Percentiles rank a stretch among this genome's conserved stretches.
These are phyloP conservation scores for Crocidura indochinensis DNA, from an alignment of 2,797 vertebrate genomes.

Conservation along the genomic window DNA sequence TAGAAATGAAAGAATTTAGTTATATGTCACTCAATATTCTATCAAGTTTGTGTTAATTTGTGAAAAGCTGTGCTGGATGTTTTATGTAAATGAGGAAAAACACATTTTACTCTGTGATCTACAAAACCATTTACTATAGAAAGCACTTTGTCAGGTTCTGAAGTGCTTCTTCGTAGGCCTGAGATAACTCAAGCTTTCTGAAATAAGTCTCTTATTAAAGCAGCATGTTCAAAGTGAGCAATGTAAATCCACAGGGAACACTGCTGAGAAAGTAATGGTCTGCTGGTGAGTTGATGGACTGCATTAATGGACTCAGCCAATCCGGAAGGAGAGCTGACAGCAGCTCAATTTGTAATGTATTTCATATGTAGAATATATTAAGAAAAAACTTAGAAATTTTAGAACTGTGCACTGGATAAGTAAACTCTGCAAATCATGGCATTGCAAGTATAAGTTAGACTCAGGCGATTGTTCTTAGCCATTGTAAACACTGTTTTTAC, in stretches of 20 bases:
- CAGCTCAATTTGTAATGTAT: constrained; percentile 78
- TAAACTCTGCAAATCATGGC: constrained; percentile 81
- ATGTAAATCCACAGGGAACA: constrained; percentile 9
- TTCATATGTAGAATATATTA: constrained; percentile 75
- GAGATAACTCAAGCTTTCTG: constrained; percentile 71
- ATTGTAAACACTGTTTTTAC: constrained; percentile 50
- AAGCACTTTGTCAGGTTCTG: constrained; percentile 67
- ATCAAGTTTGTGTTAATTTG: constrained; percentile 78
- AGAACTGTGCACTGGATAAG: constrained; percentile 71
- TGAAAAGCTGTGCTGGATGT: neutral
- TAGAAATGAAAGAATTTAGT: constrained; percentile 79
- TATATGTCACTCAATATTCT: constrained; percentile 48
- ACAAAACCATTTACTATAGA: constrained; percentile 51
- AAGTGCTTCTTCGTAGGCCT: constrained; percentile 54
- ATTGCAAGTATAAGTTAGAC: constrained; percentile 66
- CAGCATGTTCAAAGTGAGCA: constrained; percentile 80
- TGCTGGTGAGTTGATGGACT: constrained; percentile 70
- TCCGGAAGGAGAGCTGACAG: constrained; percentile 72
- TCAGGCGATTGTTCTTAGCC: constrained; percentile 77
- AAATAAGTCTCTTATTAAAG: constrained; percentile 82
- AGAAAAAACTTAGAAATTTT: constrained; percentile 69
- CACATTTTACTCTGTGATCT: constrained; percentile 59
- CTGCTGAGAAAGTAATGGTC: constrained; percentile 67
- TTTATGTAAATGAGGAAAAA: constrained; percentile 70
- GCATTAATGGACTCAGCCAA: constrained; percentile 65